Evolutionary conservation across 2,888 invertebrate genomes (phyloP).

Genomic region (Diogma glabrata): DNA sequence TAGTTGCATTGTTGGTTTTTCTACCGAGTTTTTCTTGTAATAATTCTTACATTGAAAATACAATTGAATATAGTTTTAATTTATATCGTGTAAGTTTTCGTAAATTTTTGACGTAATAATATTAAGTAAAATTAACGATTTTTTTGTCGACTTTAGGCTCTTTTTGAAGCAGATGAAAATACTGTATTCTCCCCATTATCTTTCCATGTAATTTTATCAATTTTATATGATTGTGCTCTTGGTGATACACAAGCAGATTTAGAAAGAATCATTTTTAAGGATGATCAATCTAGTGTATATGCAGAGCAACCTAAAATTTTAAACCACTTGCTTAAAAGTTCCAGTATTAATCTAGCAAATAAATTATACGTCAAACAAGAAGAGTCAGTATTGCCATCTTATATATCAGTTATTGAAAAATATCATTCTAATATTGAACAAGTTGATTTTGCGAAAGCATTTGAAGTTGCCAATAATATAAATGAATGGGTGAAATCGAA

Average conservation of each 20-base stretch:
- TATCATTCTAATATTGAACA: neutral
- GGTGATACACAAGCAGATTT: neutral
- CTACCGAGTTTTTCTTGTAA: too few species aligned
- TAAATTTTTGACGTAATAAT: too few species aligned
- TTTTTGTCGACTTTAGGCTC: too few species aligned
- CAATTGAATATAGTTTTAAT: too few species aligned
- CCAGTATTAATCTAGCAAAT: conserved; percentile 6
- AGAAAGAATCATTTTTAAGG: too few species aligned
- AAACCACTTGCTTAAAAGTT: neutral
- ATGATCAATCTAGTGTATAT: neutral
- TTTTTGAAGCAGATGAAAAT: too few species aligned
- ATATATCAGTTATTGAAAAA: neutral
- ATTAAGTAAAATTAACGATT: too few species aligned
- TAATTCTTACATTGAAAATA: too few species aligned
- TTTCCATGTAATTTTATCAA: neutral
- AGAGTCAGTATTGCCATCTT: neutral
- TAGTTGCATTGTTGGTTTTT: too few species aligned
- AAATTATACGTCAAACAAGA: neutral
- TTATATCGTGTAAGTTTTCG: too few species aligned
- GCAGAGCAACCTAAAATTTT: neutral
- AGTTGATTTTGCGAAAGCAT: neutral
- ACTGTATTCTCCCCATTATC: conserved; percentile 5
- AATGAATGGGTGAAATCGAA: neutral
- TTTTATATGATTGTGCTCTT: neutral
- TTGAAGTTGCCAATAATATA: neutral